Conservation (phyloP, 2,797 vertebrate species). For the Neostethus bicornis region DNA sequence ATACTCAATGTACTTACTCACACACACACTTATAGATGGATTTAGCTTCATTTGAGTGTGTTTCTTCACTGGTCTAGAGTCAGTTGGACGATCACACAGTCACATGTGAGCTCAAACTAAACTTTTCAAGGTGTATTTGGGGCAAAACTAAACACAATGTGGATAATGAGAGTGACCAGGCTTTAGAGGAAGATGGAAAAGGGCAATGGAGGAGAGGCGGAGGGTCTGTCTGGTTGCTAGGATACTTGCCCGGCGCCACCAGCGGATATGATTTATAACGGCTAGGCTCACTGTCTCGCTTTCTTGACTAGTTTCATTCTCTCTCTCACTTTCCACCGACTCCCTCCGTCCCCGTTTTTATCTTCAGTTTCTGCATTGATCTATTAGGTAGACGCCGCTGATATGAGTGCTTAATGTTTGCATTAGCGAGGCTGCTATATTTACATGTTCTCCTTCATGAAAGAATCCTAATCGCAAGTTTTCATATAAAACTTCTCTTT, state of each 20-base stretch:
- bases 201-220: conserved; percentile 65
- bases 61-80: conserved; percentile 16
- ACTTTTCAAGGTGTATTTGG: conserved; percentile 52
- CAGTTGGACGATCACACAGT: conserved; percentile 34
- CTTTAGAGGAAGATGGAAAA: conserved; percentile 61
- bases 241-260: conserved; percentile 75
- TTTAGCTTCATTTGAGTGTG: not conserved
- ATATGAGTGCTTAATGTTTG: conserved; percentile 39
- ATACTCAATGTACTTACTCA: not conserved
- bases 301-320: conserved; percentile 66
- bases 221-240: conserved; percentile 79
- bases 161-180: conserved; percentile 73
- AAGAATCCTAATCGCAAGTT: conserved; percentile 24
- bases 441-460: conserved; percentile 29
- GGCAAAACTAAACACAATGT: conserved; percentile 64
- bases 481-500: conserved; percentile 14
- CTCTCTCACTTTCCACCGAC: conserved; percentile 60
- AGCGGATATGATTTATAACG: conserved; percentile 81
- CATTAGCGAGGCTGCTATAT: conserved; percentile 42
- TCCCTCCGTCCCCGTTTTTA: conserved; percentile 56
- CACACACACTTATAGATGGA: not conserved
- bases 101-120: conserved; percentile 30
- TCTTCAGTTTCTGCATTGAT: conserved; percentile 45
- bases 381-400: conserved; percentile 43
- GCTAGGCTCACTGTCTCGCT: conserved; percentile 76